phyloP scores from a whole-genome alignment of 2,113 vertebrate genomes.

The Microtus pennsylvanicus region DNA sequence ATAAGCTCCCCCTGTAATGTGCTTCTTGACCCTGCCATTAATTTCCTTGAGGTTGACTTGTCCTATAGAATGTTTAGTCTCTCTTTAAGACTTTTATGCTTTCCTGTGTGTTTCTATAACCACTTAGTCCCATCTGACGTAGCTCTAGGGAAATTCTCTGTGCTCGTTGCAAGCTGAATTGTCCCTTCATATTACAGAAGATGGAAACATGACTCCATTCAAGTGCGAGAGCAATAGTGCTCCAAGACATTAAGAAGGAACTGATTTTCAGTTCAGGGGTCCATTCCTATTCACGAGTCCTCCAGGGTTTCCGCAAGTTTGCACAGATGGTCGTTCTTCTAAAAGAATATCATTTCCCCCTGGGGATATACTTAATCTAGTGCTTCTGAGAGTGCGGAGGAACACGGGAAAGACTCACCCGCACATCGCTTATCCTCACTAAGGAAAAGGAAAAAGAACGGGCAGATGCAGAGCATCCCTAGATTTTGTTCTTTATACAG shows the following conservation, averaged over 20 bases:
- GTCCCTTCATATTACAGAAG: slow-evolving; percentile 65
- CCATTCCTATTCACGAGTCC: slow-evolving; percentile 28
- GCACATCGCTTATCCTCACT: slow-evolving; percentile 24
- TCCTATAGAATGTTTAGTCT: slow-evolving; percentile 19
- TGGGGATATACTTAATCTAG: slow-evolving; percentile 45
- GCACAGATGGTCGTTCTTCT: slow-evolving; percentile 47
- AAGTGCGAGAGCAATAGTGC: neutral
- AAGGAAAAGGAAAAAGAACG: neutral
- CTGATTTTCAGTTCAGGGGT: neutral
- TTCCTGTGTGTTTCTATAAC: slow-evolving; percentile 62
- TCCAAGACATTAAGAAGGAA: slow-evolving; percentile 41
- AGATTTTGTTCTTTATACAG: neutral
- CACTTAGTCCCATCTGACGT: neutral
- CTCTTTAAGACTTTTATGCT: slow-evolving; percentile 43
- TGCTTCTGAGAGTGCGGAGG: slow-evolving; percentile 21
- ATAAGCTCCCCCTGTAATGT: neutral
- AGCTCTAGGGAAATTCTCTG: slow-evolving; percentile 70
- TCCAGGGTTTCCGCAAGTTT: slow-evolving; percentile 42
- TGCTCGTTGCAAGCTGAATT: slow-evolving; percentile 26
- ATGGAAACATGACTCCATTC: slow-evolving; percentile 57
- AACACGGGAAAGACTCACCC: slow-evolving; percentile 6
- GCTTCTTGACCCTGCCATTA: slow-evolving; percentile 43
- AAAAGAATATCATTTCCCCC: slow-evolving; percentile 35
- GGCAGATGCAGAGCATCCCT: neutral
- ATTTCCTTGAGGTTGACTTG: slow-evolving; percentile 37